Evolutionary conservation across 2,797 vertebrate species (phyloP), one percentile per base, ranked within the genome.

Genomic region (Morus bassanus): DNA sequence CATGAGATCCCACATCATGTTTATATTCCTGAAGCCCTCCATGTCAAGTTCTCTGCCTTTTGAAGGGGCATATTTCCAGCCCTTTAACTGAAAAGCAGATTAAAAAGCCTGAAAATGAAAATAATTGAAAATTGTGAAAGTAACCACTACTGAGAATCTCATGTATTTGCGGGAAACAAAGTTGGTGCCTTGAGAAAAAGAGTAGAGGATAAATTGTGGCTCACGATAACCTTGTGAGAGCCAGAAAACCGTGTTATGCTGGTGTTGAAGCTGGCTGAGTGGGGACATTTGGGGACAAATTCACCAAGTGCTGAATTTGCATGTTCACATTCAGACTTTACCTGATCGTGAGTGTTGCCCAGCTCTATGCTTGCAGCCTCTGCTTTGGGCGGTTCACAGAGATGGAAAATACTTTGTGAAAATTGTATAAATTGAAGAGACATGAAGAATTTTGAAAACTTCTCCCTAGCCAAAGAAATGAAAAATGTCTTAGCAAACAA

Each of bases 1-100:
- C 6, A 2, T 4, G 6, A 14, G 80, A 13, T 6, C 41, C 27
- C 13, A 35, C 11, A 1, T 5, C 2, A 3, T 2, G 30, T 12
- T 30, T 13, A 6, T 51, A 12, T 17, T n/a, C 85, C 54, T 19
- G 9, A 60, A 79, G 13, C 8, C n/a, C 25, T 41, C 35, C 2
- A 0, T 4, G 39, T 7, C 0, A 6, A 50, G 31, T 57, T 57
- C 9, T 18, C 28, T 64, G 74, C 74, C 27, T 35, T 85, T 53
- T 19, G 33, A n/a, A 30, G 10, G n/a, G 7, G 30, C 5, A 0
- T 21, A 7, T 63, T 57, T 37, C 31, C 60, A 91, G 33, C 83
- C 25, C 7, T 53, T 37, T 69, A 16, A 16, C 45, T 23, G 23
- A 54, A 65, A 91, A 79, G 17, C 27, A 41, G 61, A 48, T 37